Evolutionary conservation across 2,888 invertebrate genomes (phyloP), one percentile per base, ranked within the genome.

Genomic region (Prosapia bicincta): DNA sequence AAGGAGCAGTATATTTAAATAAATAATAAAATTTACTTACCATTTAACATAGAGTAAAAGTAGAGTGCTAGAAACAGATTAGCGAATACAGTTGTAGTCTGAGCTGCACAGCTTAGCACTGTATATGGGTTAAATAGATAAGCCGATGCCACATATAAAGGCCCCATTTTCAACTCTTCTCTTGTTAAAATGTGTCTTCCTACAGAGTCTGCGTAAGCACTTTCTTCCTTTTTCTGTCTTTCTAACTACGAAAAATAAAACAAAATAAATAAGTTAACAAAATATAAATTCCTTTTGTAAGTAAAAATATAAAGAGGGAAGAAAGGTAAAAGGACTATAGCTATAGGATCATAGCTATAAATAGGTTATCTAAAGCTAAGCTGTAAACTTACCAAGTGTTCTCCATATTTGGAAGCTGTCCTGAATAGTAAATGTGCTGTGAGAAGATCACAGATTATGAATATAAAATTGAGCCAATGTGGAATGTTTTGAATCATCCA

Each of bases 91-190:
- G 96, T 96, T 1, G 97, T 97, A 0, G 97, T 96, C 84, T 93
- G 90, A 10, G 94, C 96, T 30, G 93, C 91, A 86, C 97, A 98
- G 81, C 93, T 94, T 74, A 96, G 86, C 75, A 98, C 89, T 30
- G 92, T 91, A 83, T 95, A 95, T 0, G 98, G 98, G 86, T 96
- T 97, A 81, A 96, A 94, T 66, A 97, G 87, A 85, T 95, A 97
- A 0, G 92, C 91, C 25, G 92, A 89, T 9, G 92, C 85, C 0
- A 95, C 94, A 84, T 92, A 92, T 78, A 90, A 86, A 3, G 93
- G 89, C 26, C 90, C 88, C 80, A 89, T 87, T 76, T 86, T 85
- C 74, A 91, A 83, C 80, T 92, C 90, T 1, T 85, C 83, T 3
- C 89, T 87, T 80, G 84, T 86, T 71, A 91, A 82, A 68, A 90